Evolutionary conservation across 2,888 invertebrate genomes (phyloP).

Genomic region (Muscina levida): DNA sequence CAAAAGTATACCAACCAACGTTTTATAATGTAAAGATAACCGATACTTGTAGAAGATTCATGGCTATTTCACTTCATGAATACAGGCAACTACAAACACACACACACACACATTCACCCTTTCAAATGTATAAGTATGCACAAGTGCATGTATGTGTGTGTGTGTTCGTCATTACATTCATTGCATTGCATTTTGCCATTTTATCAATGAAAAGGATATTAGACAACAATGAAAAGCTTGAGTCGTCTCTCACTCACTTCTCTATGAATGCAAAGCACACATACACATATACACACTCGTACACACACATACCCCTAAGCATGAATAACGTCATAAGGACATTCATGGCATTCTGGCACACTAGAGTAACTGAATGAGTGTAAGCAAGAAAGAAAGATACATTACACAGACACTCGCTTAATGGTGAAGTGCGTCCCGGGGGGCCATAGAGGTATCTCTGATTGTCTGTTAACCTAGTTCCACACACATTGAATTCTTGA

Average conservation of each 20-base stretch:
- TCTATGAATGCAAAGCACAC: neutral
- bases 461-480: conserved; percentile 55
- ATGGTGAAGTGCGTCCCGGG: neutral
- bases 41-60: no score
- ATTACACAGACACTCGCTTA: neutral
- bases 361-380: neutral
- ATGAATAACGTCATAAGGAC: conserved; percentile 31
- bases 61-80: no score
- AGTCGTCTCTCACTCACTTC: neutral
- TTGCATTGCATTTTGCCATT: conserved; percentile 19
- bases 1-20: no score
- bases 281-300: neutral
- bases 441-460: conserved; percentile 16
- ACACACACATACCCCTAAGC: no score
- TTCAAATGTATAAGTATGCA: no score
- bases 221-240: conserved; percentile 9
- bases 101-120: no score
- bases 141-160: neutral
- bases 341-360: neutral
- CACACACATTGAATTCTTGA: conserved; percentile 52
- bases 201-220: conserved; percentile 42
- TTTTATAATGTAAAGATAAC: no score
- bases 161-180: conserved; percentile 4
- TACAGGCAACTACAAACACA: no score
- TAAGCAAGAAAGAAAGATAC: neutral